phyloP scores from a whole-genome alignment of 2,888 invertebrate species.

The Sylvicola fuscatus region DNA sequence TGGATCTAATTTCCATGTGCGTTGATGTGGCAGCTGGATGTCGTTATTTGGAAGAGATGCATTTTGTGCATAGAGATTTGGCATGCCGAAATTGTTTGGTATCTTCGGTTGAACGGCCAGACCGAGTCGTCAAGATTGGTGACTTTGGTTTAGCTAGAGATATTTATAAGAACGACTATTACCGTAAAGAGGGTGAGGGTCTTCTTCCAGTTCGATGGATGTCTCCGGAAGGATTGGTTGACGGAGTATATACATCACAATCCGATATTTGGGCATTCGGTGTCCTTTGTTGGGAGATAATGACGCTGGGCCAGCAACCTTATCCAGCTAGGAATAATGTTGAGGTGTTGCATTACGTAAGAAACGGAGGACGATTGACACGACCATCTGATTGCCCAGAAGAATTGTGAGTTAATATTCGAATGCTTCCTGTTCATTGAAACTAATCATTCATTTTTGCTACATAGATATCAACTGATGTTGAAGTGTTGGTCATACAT shows the following conservation, averaged over 20 bases:
- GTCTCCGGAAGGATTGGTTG: constrained; percentile 90
- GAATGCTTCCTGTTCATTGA: constrained; percentile 3
- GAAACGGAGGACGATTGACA: constrained; percentile 68
- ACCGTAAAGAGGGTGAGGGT: constrained; percentile 82
- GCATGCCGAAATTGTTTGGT: constrained; percentile 94
- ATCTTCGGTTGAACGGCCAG: constrained; percentile 40
- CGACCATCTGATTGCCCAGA: constrained; percentile 70
- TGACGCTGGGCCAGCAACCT: constrained; percentile 90
- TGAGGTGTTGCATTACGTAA: constrained; percentile 78
- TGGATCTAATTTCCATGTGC: constrained; percentile 80
- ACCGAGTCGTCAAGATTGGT: constrained; percentile 50
- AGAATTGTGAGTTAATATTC: constrained; percentile 35
- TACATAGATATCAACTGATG: constrained; percentile 58
- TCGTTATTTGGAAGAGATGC: constrained; percentile 88
- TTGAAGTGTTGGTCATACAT: constrained; percentile 72
- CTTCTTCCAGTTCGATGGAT: constrained; percentile 93
- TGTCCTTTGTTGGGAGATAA: constrained; percentile 90
- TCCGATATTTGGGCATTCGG: constrained; percentile 95
- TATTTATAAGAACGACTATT: constrained; percentile 94
- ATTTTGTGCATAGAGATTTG: constrained; percentile 91
- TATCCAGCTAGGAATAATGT: constrained; percentile 85
- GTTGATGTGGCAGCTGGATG: constrained; percentile 92
- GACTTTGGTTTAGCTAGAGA: constrained; percentile 95
- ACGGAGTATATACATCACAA: constrained; percentile 91
- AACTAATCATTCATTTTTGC: neutral